Percentiles rank a stretch among this genome's conserved stretches.
Evolutionary conservation across 2,113 vertebrate species (phyloP).

Genomic region (Phalacrocorax brasilianus): DNA sequence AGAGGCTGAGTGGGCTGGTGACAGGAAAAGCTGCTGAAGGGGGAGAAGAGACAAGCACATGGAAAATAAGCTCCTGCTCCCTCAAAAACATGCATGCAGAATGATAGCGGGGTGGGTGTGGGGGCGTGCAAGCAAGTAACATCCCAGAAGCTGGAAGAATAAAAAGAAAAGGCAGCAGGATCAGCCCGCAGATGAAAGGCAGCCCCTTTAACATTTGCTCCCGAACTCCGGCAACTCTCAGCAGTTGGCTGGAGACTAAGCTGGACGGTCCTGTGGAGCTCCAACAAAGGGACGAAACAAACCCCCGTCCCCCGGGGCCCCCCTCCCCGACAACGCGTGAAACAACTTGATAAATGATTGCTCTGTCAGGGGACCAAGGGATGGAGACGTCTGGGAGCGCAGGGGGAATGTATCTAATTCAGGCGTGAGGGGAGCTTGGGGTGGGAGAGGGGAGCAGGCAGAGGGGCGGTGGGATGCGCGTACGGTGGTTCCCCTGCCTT

Average conservation of each 20-base stretch:
- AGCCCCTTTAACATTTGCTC: conserved; percentile 76
- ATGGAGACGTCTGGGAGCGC: conserved; percentile 76
- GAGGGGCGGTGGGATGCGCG: neutral
- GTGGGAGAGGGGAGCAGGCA: neutral
- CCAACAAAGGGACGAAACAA: conserved; percentile 80
- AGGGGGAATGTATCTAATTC: conserved; percentile 67
- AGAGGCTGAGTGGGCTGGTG: neutral
- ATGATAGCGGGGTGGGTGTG: neutral
- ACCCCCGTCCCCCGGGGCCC: conserved; percentile 66
- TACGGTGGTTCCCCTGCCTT: neutral
- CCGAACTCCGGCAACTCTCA: conserved; percentile 75
- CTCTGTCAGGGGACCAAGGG: conserved; percentile 72
- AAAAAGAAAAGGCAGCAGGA: conserved; percentile 73
- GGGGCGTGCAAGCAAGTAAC: conserved; percentile 46
- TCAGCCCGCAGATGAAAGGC: conserved; percentile 76
- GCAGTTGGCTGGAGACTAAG: conserved; percentile 84
- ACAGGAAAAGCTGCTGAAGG: neutral
- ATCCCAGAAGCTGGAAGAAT: conserved; percentile 63
- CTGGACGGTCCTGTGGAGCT: conserved; percentile 75
- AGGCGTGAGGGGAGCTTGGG: neutral
- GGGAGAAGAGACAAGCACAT: neutral
- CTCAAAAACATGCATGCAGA: conserved; percentile 1
- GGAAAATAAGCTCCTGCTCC: conserved; percentile 12
- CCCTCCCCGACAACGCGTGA: conserved; percentile 77
- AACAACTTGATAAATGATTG: conserved; percentile 84